Conservation (phyloP, 2,113 vertebrate species). For the Microtus richardsoni region DNA sequence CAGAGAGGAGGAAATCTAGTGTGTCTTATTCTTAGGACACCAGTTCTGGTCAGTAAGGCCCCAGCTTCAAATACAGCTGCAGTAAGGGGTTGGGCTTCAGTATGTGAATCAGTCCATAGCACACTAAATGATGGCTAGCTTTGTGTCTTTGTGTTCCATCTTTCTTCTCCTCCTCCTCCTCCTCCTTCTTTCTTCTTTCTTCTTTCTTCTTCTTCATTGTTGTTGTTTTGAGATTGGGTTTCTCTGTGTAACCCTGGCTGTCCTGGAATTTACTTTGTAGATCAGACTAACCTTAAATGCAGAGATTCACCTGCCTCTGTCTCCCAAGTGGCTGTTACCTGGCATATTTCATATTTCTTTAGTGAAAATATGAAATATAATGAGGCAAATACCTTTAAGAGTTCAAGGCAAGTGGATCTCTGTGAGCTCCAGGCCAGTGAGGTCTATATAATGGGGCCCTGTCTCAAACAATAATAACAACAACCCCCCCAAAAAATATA, state of each 20-base stretch:
- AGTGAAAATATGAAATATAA: constrained; percentile 23
- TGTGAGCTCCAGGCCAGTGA: neutral
- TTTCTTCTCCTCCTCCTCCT: too few species aligned
- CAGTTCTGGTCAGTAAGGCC: neutral
- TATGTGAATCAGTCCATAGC: neutral
- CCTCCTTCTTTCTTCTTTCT: rapidly evolving
- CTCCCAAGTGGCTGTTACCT: neutral
- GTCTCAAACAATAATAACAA: neutral
- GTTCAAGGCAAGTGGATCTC: neutral
- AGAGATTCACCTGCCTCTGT: neutral
- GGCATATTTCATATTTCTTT: constrained; percentile 37
- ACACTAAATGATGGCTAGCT: constrained; percentile 9
- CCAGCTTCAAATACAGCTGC: constrained; percentile 4
- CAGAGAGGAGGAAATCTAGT: neutral
- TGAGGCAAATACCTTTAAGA: neutral
- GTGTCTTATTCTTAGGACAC: neutral
- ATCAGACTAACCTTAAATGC: neutral
- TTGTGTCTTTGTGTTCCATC: neutral
- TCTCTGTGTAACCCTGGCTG: neutral
- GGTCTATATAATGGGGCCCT: neutral
- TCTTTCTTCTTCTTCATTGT: rapidly evolving
- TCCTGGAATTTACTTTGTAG: neutral
- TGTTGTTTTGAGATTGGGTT: neutral
- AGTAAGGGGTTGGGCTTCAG: neutral
- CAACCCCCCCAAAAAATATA: neutral